These are phyloP conservation scores for Acipenser ruthenus DNA, from an alignment of 2,797 vertebrate species.

Conservation along the genomic window DNA sequence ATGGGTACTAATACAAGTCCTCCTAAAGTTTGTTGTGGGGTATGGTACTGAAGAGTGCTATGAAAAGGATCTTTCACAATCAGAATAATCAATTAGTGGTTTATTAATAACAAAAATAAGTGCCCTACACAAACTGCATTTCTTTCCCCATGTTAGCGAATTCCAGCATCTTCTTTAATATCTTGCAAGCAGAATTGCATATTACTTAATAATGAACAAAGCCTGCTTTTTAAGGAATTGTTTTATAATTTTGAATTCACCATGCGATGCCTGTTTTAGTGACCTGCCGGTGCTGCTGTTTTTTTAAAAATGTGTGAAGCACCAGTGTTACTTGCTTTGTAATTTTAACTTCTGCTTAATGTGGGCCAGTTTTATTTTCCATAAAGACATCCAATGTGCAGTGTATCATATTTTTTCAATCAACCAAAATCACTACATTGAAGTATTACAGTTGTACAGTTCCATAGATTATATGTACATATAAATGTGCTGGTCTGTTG, in stretches of 20 bases:
- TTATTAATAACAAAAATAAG: no score
- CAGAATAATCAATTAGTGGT: no score
- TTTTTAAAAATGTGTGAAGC: constrained; percentile 34
- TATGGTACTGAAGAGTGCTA: no score
- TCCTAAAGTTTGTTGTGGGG: no score
- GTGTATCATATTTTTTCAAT: constrained; percentile 55
- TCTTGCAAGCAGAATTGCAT: constrained; percentile 28
- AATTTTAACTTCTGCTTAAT: constrained; percentile 61
- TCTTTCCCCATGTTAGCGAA: constrained; percentile 22
- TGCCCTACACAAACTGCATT: constrained; percentile 12
- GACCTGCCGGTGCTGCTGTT: constrained; percentile 57
- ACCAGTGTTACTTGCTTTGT: constrained; percentile 58
- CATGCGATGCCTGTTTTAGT: constrained; percentile 68
- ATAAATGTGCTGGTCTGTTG: constrained; percentile 74
- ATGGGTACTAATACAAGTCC: no score
- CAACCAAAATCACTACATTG: constrained; percentile 80
- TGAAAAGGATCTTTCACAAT: no score
- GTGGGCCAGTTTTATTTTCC: constrained; percentile 57
- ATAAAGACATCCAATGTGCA: constrained; percentile 63
- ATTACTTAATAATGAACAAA: constrained; percentile 39
- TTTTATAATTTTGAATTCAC: constrained; percentile 56
- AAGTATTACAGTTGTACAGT: constrained; percentile 90
- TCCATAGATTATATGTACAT: constrained; percentile 54
- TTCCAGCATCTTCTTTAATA: constrained; percentile 25
- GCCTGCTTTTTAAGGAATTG: constrained; percentile 58